Conservation (phyloP, 2,797 vertebrate genomes). For the Xiphophorus birchmanni region DNA sequence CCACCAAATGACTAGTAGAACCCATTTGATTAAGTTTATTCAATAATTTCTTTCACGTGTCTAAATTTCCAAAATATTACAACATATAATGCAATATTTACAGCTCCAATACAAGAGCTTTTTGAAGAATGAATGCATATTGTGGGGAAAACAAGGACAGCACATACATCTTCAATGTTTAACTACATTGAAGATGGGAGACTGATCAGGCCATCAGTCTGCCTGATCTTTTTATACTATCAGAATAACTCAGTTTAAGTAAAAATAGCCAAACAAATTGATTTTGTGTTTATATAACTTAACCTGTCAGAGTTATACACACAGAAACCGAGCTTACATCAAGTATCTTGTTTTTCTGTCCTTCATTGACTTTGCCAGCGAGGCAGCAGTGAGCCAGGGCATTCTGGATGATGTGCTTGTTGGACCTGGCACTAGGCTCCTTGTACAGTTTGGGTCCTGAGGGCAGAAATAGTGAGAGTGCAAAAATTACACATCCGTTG, state of each 20-base stretch:
- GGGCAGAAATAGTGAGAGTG: slow-evolving; percentile 12
- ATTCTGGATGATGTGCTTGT: slow-evolving; percentile 99
- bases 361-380: slow-evolving; percentile 97
- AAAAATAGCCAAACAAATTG: not conserved
- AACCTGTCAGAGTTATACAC: not conserved
- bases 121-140: not conserved
- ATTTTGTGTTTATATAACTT: not conserved
- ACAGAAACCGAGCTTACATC: slow-evolving; percentile 82
- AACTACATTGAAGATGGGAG: not conserved
- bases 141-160: not conserved
- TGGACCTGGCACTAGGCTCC: slow-evolving; percentile 98
- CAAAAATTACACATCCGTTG: slow-evolving; percentile 1
- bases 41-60: not conserved
- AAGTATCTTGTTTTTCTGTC: slow-evolving; percentile 96
- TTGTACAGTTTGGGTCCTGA: slow-evolving; percentile 97
- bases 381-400: slow-evolving; percentile 96
- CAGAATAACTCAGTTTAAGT: not conserved
- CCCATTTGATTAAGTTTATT: not conserved
- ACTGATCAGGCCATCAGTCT: not conserved
- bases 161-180: no score
- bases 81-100: not conserved
- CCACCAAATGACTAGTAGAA: not conserved
- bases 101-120: not conserved
- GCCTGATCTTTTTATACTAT: not conserved
- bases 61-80: not conserved